Evolutionary conservation across 1,140 invertebrate genomes (phyloP), one percentile per base, ranked within the genome.

Genomic region (Globodera rostochiensis): DNA sequence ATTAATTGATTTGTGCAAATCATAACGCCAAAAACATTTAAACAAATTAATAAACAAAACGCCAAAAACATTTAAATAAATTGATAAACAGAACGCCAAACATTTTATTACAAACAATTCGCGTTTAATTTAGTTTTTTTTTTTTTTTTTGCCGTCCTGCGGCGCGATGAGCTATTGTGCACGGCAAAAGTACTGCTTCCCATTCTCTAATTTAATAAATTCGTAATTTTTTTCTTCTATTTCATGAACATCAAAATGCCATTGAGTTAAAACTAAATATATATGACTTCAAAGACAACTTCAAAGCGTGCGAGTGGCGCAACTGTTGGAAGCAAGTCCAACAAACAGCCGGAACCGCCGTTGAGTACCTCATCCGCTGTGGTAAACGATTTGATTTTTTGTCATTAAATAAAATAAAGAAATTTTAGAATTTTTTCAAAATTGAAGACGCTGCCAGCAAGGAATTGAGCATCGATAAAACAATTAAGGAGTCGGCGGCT

Each of bases 381-480:
- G 60, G 60, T n/a, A 45, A 19, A 45, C 15, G 36, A 19, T n/a
- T 15, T 49, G 15, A 19, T 15, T 2, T 73, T 73, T 73, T 3
- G 25, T 53, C 50, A 25, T 75, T 21, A 3, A 21, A 36, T 3
- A 21, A 36, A 36, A 36, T 36, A 36, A n/a, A 60, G 11, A 66
- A 47, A 49, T 69, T 80, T 80, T 19, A 80, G 79, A 66, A 46
- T 53, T 80, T 80, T 36, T 80, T 64, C 57, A 79, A 80, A 60
- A 57, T 80, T 45, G 79, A 80, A 45, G 79, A 80, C 50, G 79
- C 79, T 45, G 74, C 47, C 21, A 82, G 66, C 36, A 36, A 71
- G 25, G 36, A 45, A 19, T 45, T 71, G 69, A 36, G 4, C 69
- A 25, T 7, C 6, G 79, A 80, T 9, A 50, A n/a, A 53, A 36